phyloP scores from a whole-genome alignment of 1,140 invertebrate genomes.

The Notospermus geniculatus region DNA sequence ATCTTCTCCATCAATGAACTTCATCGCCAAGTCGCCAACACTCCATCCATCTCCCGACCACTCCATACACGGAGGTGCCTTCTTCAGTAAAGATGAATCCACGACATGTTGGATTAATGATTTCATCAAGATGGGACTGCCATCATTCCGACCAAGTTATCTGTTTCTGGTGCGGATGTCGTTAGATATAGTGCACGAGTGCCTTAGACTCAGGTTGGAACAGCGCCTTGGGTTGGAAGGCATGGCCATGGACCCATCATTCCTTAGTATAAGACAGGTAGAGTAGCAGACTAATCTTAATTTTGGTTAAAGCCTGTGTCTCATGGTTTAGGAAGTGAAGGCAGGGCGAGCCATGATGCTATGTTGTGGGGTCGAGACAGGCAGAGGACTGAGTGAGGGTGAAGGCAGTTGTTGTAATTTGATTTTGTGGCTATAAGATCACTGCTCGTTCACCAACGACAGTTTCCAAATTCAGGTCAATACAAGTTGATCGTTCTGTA shows the following conservation, averaged over 20 bases:
- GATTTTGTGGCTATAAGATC: too few relatives aligned
- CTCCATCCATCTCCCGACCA: conserved; percentile 14
- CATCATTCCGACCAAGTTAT: conserved; percentile 76
- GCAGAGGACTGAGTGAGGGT: too few relatives aligned
- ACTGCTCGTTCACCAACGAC: too few relatives aligned
- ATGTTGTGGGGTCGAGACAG: too few relatives aligned
- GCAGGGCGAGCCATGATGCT: too few relatives aligned
- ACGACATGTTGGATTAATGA: conserved; percentile 51
- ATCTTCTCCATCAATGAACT: conserved; percentile 31
- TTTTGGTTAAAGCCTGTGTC: too few relatives aligned
- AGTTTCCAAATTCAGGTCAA: too few relatives aligned
- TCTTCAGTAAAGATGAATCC: conserved; percentile 18
- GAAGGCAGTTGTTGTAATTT: too few relatives aligned
- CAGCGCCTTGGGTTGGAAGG: conserved; percentile 66
- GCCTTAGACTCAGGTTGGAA: conserved; percentile 77
- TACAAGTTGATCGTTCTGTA: too few relatives aligned
- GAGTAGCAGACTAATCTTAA: conserved; percentile 1
- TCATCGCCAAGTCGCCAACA: conserved; percentile 17
- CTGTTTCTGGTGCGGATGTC: conserved; percentile 76
- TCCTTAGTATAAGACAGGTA: conserved; percentile 75
- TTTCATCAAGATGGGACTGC: conserved; percentile 71
- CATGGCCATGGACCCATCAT: conserved; percentile 69
- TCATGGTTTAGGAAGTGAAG: too few relatives aligned
- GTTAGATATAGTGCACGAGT: conserved; percentile 84
- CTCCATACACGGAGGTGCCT: too few relatives aligned